Evolutionary conservation across 2,888 invertebrate species (phyloP), one percentile per base, ranked within the genome.

Genomic region (Muschampia plurimacula): DNA sequence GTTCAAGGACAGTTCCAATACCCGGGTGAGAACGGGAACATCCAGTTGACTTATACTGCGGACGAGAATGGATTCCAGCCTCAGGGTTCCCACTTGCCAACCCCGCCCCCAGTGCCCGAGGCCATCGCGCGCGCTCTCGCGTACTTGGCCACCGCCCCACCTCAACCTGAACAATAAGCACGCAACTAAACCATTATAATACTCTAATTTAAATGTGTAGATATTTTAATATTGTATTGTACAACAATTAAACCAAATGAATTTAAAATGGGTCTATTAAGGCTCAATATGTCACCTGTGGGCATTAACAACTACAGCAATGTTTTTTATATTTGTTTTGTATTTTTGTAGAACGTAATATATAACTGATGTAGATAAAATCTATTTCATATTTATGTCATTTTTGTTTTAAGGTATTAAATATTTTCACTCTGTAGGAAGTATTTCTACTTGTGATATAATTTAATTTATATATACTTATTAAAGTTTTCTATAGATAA

Each of bases 61-160:
- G 96, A 97, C 78, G 96, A 97, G 84, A 96, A 96, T 79, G 96
- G 96, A 32, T 96, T 95, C 94, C 96, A 96, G 83, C 96, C 96
- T 0, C 94, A 90, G 79, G 95, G 96, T 3, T 95, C 93, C 10
- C 96, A 96, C 80, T 85, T 96, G n/a, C 96, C 96, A 44, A 96
- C 95, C 10, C 95, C 96, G 9, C 97, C 97, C 52, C 97, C 97
- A 78, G 96, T 97, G 74, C 97, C 97, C 36, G 96, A 95, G 72
- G 95, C 96, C 75, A 97, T 97, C 80, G 95, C 96, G 82, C 95
- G 95, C 73, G 95, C 96, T 28, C 88, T 97, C 66, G 96, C 95
- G 49, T 96, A 95, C 84, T 90, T 96, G 81, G 96, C 96, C 65
- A 95, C 96, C 62, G 95, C 96, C 55, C 95, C 96, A 36, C 95